Evolutionary conservation across 2,113 vertebrate genomes (phyloP).

Genomic region (Lamprotornis superbus): DNA sequence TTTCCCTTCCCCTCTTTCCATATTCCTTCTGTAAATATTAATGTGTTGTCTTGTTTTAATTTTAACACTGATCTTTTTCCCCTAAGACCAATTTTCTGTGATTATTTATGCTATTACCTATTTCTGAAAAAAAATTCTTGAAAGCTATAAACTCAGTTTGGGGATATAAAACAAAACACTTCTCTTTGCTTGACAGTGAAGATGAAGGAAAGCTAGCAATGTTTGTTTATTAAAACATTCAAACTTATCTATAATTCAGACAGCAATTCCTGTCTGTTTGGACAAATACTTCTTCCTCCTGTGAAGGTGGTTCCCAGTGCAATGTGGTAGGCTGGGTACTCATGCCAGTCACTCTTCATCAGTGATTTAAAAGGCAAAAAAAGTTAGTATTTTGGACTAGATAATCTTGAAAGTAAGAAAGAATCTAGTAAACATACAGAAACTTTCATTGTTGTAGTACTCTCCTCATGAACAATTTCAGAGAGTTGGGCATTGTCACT

Average conservation of each 20-base stretch:
- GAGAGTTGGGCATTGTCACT: background rate
- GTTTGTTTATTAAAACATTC: background rate
- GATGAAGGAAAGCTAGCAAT: background rate
- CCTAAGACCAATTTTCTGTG: background rate
- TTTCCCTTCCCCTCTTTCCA: background rate
- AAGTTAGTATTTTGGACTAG: background rate
- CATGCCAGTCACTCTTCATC: background rate
- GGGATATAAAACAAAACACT: background rate
- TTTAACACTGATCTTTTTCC: background rate
- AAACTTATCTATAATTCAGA: background rate
- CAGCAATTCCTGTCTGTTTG: background rate
- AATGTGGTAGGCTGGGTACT: background rate
- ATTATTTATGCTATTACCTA: background rate
- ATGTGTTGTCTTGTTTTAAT: background rate
- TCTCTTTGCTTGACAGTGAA: background rate
- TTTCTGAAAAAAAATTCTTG: background rate
- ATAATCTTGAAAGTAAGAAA: background rate
- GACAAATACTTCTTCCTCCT: background rate
- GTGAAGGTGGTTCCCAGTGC: background rate
- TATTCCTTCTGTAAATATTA: constrained; percentile 2
- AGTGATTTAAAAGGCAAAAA: background rate
- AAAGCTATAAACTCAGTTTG: background rate
- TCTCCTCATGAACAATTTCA: background rate
- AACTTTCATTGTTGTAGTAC: background rate
- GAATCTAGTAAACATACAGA: background rate